phyloP scores from a whole-genome alignment of 2,888 invertebrate genomes.

The Hemicrepidius hirtus region DNA sequence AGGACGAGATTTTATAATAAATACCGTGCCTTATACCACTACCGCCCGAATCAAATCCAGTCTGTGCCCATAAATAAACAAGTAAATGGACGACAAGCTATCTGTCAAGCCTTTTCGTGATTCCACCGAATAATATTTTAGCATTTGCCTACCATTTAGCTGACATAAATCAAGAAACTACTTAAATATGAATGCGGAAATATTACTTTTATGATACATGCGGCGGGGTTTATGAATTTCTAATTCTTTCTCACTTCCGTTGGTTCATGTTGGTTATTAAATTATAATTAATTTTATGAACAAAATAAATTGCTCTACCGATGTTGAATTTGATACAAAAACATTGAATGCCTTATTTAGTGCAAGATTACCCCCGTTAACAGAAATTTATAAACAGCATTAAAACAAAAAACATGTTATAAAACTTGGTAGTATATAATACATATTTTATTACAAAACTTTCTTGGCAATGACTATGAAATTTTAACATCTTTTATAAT shows the following conservation, averaged over 20 bases:
- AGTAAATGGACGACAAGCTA: slow-evolving; percentile 59
- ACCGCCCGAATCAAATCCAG: slow-evolving; percentile 49
- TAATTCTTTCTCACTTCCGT: slow-evolving; percentile 19
- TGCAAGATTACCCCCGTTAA: slow-evolving; percentile 16
- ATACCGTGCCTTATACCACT: slow-evolving; percentile 50
- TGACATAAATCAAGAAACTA: slow-evolving; percentile 58
- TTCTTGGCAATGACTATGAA: slow-evolving; percentile 5
- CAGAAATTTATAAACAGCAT: background rate
- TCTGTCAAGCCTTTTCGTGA: slow-evolving; percentile 59
- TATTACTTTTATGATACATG: slow-evolving; percentile 55
- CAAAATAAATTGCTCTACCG: slow-evolving; percentile 2
- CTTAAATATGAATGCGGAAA: slow-evolving; percentile 59
- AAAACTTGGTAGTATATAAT: background rate
- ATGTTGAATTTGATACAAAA: slow-evolving; percentile 7
- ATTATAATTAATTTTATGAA: slow-evolving; percentile 11
- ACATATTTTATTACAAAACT: slow-evolving; percentile 11
- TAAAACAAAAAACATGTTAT: slow-evolving; percentile 1
- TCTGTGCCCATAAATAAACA: slow-evolving; percentile 57
- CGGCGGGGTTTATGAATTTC: slow-evolving; percentile 22
- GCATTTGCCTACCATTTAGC: slow-evolving; percentile 58
- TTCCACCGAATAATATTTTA: slow-evolving; percentile 58
- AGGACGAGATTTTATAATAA: slow-evolving; percentile 49
- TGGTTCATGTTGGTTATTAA: slow-evolving; percentile 16
- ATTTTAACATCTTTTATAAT: background rate
- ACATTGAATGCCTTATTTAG: slow-evolving; percentile 16